phyloP scores from a whole-genome alignment of 2,797 vertebrate species.

The Spinus olivaceus region DNA sequence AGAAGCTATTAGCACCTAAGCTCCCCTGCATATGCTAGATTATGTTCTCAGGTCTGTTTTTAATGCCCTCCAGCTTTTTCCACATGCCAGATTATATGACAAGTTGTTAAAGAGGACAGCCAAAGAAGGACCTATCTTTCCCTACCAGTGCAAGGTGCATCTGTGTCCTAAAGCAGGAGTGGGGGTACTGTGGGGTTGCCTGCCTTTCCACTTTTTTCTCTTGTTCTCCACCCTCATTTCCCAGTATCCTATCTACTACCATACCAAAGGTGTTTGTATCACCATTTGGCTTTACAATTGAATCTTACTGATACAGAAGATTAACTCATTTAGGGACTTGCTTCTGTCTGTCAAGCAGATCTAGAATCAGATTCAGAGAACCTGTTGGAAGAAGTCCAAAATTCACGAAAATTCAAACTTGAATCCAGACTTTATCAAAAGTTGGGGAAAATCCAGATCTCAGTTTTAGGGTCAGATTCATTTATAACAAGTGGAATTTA shows the following conservation, averaged over 20 bases:
- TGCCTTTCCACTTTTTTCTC: neutral
- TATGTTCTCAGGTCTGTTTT: neutral
- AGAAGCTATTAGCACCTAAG: neutral
- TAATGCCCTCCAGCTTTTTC: neutral
- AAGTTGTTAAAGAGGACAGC: neutral
- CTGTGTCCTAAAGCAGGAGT: neutral
- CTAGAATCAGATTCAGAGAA: neutral
- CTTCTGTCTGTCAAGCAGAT: neutral
- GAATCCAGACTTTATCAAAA: neutral
- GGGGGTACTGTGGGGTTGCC: accelerated
- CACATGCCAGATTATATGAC: neutral
- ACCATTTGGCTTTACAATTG: neutral
- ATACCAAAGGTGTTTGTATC: neutral
- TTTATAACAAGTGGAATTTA: neutral
- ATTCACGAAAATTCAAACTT: neutral
- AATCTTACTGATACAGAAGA: neutral
- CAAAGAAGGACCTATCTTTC: neutral
- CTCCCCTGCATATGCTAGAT: neutral
- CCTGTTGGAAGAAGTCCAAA: neutral
- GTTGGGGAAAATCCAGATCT: neutral
- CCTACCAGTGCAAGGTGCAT: neutral
- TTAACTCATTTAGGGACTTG: neutral
- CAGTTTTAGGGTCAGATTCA: neutral
- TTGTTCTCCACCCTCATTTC: neutral
- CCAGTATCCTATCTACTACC: neutral